phyloP scores from a whole-genome alignment of 2,113 vertebrate species.

The Neogobius melanostomus region DNA sequence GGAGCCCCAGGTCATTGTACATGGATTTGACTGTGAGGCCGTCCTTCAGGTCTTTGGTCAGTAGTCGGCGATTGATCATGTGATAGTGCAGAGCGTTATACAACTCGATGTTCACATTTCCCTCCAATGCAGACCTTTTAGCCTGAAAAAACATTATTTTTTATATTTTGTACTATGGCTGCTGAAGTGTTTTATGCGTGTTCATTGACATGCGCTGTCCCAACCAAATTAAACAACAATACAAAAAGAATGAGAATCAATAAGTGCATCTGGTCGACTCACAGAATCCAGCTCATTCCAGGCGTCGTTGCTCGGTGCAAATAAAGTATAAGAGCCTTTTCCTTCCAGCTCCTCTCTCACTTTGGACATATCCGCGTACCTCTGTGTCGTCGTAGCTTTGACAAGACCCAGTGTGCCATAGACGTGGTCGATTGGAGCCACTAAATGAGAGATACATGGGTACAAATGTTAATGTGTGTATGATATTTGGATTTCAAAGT shows the following conservation, averaged over 20 bases:
- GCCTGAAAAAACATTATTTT: slow-evolving; percentile 63
- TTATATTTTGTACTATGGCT: no score
- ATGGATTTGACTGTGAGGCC: slow-evolving; percentile 84
- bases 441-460: slow-evolving; percentile 63
- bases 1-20: slow-evolving; percentile 83
- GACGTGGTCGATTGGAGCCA: slow-evolving; percentile 92
- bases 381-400: slow-evolving; percentile 82
- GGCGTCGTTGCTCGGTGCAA: slow-evolving; percentile 93
- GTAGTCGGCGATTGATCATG: slow-evolving; percentile 86
- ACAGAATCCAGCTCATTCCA: slow-evolving; percentile 86
- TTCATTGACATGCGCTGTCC: no score
- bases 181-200: no score
- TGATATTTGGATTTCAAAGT: background rate
- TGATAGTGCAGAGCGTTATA: slow-evolving; percentile 89
- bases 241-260: background rate
- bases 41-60: slow-evolving; percentile 94
- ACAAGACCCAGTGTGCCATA: slow-evolving; percentile 90
- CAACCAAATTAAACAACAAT: slow-evolving; percentile 1
- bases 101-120: slow-evolving; percentile 89
- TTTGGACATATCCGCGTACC: slow-evolving; percentile 82
- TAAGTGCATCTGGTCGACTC: slow-evolving; percentile 54
- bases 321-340: slow-evolving; percentile 88
- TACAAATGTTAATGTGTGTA: background rate
- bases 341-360: slow-evolving; percentile 88
- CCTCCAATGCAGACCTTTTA: slow-evolving; percentile 77